Percentiles rank a stretch among this genome's conserved stretches.
Evolutionary conservation across 2,888 invertebrate genomes (phyloP).

Genomic region (Seira sanloemensis): DNA sequence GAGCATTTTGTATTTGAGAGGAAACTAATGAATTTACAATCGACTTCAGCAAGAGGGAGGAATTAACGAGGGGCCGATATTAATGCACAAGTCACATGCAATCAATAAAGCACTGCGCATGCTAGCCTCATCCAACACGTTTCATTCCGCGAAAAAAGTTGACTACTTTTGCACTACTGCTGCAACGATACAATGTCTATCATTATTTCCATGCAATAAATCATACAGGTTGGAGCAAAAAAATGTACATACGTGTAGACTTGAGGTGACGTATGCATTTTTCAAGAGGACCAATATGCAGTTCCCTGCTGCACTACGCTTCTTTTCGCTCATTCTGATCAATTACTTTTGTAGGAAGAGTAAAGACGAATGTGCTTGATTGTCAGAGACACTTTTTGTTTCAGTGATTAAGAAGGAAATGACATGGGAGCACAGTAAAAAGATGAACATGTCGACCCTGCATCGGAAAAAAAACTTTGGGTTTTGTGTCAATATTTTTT

Average conservation of each 20-base stretch:
- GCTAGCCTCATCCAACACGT: background rate
- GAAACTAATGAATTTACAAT: background rate
- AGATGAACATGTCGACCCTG: conserved; percentile 57
- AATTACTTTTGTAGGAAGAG: no score
- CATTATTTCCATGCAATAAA: background rate
- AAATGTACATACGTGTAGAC: background rate
- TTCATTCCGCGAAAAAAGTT: background rate
- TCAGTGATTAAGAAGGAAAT: conserved; percentile 34
- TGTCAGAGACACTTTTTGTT: background rate
- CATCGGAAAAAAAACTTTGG: conserved; percentile 21
- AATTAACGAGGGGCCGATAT: background rate
- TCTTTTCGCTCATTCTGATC: no score
- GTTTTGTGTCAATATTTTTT: conserved; percentile 2
- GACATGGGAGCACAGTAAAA: conserved; percentile 18
- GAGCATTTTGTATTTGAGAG: background rate
- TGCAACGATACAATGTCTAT: background rate
- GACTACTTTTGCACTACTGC: no score
- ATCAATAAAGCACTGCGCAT: background rate
- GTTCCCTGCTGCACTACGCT: no score
- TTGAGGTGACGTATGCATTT: background rate
- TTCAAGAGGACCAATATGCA: background rate
- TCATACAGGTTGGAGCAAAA: background rate
- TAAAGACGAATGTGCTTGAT: background rate
- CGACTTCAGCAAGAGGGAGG: background rate
- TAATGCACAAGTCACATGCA: background rate